Evolutionary conservation across 2,113 vertebrate genomes (phyloP).

Genomic region (Neolamprologus modestus): DNA sequence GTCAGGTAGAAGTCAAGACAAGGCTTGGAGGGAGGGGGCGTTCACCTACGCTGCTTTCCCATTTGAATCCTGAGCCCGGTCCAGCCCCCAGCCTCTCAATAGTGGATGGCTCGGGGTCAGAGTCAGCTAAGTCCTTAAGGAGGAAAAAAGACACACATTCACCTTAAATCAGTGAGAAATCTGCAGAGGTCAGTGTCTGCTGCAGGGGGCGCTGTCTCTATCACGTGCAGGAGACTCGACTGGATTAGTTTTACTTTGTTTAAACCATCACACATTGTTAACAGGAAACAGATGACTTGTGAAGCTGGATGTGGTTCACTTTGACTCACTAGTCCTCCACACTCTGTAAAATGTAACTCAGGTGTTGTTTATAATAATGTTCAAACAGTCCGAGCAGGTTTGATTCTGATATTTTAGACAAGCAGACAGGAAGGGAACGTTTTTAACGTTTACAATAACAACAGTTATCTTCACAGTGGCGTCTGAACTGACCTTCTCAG

Average conservation of each 20-base stretch:
- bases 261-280: not conserved
- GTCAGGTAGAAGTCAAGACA: conserved; percentile 38
- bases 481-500: conserved; percentile 84
- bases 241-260: rapidly evolving
- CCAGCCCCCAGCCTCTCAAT: conserved; percentile 88
- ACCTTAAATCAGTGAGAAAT: conserved; percentile 39
- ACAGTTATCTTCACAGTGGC: not conserved
- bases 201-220: not conserved
- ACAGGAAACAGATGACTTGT: not conserved
- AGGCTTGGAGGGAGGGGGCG: conserved; percentile 27
- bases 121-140: conserved; percentile 87
- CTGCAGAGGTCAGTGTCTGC: not conserved
- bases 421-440: not conserved
- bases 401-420: not conserved
- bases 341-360: not conserved
- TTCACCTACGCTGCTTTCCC: conserved; percentile 85
- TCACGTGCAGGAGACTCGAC: not conserved
- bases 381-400: not conserved
- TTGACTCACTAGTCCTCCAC: not conserved
- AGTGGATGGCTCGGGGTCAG: conserved; percentile 92
- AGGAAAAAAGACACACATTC: conserved; percentile 64
- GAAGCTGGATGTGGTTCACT: not conserved
- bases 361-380: not conserved
- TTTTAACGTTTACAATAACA: not conserved
- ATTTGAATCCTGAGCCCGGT: conserved; percentile 89